Conservation (phyloP, 2,888 invertebrate genomes). For the Tetranychus piercei region DNA sequence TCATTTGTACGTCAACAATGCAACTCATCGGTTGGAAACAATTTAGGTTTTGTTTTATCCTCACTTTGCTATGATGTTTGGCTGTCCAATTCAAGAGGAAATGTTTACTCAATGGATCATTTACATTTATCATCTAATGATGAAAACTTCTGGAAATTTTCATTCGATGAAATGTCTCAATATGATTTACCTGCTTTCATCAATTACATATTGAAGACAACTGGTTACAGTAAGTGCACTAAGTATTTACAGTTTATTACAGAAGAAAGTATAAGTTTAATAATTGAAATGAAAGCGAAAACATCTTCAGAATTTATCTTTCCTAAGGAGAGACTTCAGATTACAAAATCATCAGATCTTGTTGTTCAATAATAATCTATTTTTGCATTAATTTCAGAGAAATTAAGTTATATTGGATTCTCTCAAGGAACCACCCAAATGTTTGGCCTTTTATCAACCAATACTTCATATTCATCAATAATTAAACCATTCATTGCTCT, state of each 20-base stretch:
- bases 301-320: too few species aligned
- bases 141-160: conserved; percentile 23
- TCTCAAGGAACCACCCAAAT: conserved; percentile 9
- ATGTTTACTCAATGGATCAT: conserved; percentile 35
- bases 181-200: conserved; percentile 20
- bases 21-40: conserved; percentile 11
- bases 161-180: conserved; percentile 19
- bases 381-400: not conserved
- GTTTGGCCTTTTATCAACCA: conserved; percentile 11
- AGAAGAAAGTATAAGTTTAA: too few species aligned
- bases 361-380: too few species aligned
- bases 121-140: conserved; percentile 26
- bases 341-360: too few species aligned
- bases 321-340: too few species aligned
- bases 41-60: conserved; percentile 26
- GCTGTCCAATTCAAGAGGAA: conserved; percentile 39
- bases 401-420: conserved; percentile 6
- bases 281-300: too few species aligned
- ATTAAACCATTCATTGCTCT: conserved; percentile 10
- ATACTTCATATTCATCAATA: not conserved
- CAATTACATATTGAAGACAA: conserved; percentile 14
- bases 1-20: too few species aligned
- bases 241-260: too few species aligned
- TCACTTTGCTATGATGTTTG: conserved; percentile 37
- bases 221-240: not conserved